A percentile compares a stretch with the other conserved stretches of the same genome.
These are phyloP conservation scores for Lophius americanus DNA, from an alignment of 2,797 vertebrate species.

Conservation along the genomic window DNA sequence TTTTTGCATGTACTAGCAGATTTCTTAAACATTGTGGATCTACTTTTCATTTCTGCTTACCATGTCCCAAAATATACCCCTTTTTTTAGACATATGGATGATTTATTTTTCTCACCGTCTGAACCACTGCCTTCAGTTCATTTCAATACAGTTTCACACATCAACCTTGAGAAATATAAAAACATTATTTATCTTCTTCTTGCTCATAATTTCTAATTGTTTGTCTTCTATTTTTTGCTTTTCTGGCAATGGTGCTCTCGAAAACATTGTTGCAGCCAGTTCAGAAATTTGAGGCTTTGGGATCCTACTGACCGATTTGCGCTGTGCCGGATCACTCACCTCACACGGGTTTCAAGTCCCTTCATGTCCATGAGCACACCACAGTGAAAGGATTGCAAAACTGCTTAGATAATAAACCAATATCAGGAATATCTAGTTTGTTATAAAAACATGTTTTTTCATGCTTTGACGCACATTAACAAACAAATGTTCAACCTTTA, in stretches of 20 bases:
- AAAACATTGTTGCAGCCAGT: conserved; percentile 13
- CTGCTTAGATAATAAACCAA: conserved; percentile 1
- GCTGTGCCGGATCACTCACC: conserved; percentile 19
- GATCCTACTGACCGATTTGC: conserved; percentile 1
- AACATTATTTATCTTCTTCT: no score
- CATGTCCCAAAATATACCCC: conserved; percentile 30
- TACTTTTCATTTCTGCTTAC: conserved; percentile 59
- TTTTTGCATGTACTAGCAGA: conserved; percentile 65
- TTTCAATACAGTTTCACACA: neutral
- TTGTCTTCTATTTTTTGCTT: neutral
- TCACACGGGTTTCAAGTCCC: conserved; percentile 21
- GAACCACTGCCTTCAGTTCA: neutral
- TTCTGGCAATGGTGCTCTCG: neutral
- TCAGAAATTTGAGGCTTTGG: conserved; percentile 10
- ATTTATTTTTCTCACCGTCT: neutral
- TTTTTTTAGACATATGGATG: conserved; percentile 31
- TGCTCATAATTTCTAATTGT: neutral
- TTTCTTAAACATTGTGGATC: conserved; percentile 60
- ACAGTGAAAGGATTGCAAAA: conserved; percentile 5
- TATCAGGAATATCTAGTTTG: neutral
- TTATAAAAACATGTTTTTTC: neutral
- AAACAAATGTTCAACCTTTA: neutral
- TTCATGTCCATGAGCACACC: conserved; percentile 15
- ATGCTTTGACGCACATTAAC: neutral
- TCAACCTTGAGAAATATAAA: no score